Conservation (phyloP, 2,797 vertebrate genomes). For the Pseudopleuronectes americanus region DNA sequence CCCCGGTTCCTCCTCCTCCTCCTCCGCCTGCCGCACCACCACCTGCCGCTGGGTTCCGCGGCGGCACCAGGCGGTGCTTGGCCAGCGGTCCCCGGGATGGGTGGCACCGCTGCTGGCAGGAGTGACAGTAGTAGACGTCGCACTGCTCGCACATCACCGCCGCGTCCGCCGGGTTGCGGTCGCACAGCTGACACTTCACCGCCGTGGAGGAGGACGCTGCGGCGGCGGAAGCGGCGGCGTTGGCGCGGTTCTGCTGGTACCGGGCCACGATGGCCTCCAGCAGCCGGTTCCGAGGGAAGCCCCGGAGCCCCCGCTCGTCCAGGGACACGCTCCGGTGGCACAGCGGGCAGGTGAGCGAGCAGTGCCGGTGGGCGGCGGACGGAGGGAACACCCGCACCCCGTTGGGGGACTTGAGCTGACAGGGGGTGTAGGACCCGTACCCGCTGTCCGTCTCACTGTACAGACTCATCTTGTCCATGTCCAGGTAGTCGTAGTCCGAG, state of each 20-base stretch:
- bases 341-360: slow-evolving; percentile 96
- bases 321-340: slow-evolving; percentile 96
- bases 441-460: slow-evolving; percentile 98
- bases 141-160: slow-evolving; percentile 96
- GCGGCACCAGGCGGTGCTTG: slow-evolving; percentile 90
- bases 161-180: slow-evolving; percentile 92
- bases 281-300: slow-evolving; percentile 94
- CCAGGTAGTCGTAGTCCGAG: slow-evolving; percentile 89
- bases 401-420: slow-evolving; percentile 92
- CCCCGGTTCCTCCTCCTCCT: slow-evolving; percentile 41
- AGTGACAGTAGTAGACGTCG: slow-evolving; percentile 92
- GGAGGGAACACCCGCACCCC: slow-evolving; percentile 93
- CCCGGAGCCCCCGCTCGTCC: slow-evolving; percentile 93
- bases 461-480: slow-evolving; percentile 96
- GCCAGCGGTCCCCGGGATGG: slow-evolving; percentile 95
- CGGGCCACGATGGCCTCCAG: slow-evolving; percentile 93
- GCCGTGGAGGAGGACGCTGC: slow-evolving; percentile 46
- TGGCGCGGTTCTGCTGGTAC: slow-evolving; percentile 87
- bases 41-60: slow-evolving; percentile 68
- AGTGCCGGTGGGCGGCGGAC: slow-evolving; percentile 83
- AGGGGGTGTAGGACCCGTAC: slow-evolving; percentile 96
- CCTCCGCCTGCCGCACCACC: slow-evolving; percentile 38
- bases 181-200: slow-evolving; percentile 94
- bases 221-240: slow-evolving; percentile 10
- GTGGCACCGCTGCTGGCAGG: slow-evolving; percentile 96